A percentile compares a stretch with the other conserved stretches of the same genome.
Conservation (phyloP, 2,113 vertebrate species). For the Pygoscelis adeliae region DNA sequence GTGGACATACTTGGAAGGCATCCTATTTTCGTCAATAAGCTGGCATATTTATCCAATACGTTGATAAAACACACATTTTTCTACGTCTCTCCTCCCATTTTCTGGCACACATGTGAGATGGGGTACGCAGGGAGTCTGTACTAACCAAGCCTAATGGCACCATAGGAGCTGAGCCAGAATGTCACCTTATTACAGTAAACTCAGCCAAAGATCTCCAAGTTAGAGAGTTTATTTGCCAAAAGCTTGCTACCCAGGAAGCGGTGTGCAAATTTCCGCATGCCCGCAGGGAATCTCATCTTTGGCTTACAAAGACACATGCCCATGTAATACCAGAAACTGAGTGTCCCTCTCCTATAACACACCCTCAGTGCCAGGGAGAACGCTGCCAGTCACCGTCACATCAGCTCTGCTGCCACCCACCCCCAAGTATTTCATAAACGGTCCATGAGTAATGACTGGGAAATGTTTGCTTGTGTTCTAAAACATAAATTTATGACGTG, state of each 20-base stretch:
- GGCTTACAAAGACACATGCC: neutral
- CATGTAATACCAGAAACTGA: neutral
- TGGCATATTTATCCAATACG: neutral
- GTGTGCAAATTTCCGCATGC: neutral
- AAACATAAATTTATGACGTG: neutral
- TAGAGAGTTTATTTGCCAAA: neutral
- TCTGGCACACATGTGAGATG: neutral
- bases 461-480: neutral
- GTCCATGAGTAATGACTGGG: neutral
- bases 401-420: neutral
- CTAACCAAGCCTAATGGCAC: neutral
- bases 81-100: neutral
- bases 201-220: neutral
- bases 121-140: fast-evolving
- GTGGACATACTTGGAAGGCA: neutral
- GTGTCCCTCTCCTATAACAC: neutral
- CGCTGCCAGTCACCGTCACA: neutral
- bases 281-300: neutral
- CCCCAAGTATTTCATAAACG: neutral
- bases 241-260: neutral
- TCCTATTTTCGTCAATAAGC: neutral
- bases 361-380: neutral
- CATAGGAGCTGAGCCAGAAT: neutral
- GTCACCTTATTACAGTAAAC: neutral
- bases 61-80: neutral